Base-by-base conservation (phyloP, 1,140 invertebrate genomes). In the Sweltsa coloradensis region DNA sequence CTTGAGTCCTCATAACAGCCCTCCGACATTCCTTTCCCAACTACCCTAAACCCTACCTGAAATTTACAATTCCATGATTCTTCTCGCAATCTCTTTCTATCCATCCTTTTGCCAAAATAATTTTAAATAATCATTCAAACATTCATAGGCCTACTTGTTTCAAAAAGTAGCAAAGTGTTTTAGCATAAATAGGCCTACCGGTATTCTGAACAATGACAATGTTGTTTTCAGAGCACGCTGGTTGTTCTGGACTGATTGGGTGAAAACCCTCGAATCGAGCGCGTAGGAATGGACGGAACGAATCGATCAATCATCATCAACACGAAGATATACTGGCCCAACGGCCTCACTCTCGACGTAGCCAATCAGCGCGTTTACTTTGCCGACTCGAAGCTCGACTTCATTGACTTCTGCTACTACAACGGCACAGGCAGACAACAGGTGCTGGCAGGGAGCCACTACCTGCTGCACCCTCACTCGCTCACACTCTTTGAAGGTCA, bases 241-340 rank as follows among this genome's bases (percentile, higher is more conserved):
- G 76, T 68, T 97, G 13, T 97, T 97, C 69, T 97, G 94, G 94
- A 95, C 91, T 0, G 95, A 98, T 61, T 97, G 95, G 94, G 94
- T 36, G 92, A 96, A 60, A 91, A 96, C 68, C 95, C 95, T 2
- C 67, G 93, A 2, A 92, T 99, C 47, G 95, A 99, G 66, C 69
- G 93, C 49, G 83, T 94, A 6, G 92, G 92, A 18, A 89, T 99
- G 86, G 95, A 99, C 60, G 95, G 95, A 0, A 80, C 78, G 0
- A 82, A 87, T 55, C 74, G 95, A 7, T 76, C 72, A 13, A 79
- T 81, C 0, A 93, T 99, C 21, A 89, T 99, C 19, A 87, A 78
- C 14, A 95, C 90, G 0, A 97, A 98, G 60, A 93, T 99, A 19
- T 97, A 93, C 65, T 98, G 94, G 94, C 95, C 95, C 0, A 98